phyloP scores from a whole-genome alignment of 2,797 vertebrate species.

The Pampus argenteus region DNA sequence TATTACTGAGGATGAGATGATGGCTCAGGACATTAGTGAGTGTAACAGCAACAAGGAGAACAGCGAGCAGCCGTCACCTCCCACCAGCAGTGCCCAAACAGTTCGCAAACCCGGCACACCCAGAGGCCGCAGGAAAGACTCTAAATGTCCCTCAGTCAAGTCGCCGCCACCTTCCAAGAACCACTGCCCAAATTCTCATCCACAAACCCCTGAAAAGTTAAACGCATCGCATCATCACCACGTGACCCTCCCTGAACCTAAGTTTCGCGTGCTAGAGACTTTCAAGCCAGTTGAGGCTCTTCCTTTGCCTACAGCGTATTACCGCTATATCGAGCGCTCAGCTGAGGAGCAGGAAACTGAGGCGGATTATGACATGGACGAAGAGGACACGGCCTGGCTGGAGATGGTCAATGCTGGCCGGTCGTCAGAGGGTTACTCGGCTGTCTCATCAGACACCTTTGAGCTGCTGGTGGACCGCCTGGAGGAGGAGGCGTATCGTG shows the following conservation, averaged over 20 bases:
- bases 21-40: slow-evolving; percentile 96
- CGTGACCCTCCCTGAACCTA: slow-evolving; percentile 88
- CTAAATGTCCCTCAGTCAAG: slow-evolving; percentile 85
- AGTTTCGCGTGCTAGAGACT: slow-evolving; percentile 89
- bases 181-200: slow-evolving; percentile 66
- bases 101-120: slow-evolving; percentile 85
- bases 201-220: slow-evolving; percentile 82
- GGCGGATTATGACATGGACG: slow-evolving; percentile 98
- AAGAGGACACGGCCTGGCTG: slow-evolving; percentile 95
- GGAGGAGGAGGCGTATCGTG: slow-evolving; percentile 94
- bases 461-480: slow-evolving; percentile 94
- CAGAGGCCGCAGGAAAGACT: slow-evolving; percentile 90
- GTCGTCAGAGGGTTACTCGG: slow-evolving; percentile 83
- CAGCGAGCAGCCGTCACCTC: slow-evolving; percentile 89
- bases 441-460: slow-evolving; percentile 90
- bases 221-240: slow-evolving; percentile 73
- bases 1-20: slow-evolving; percentile 96
- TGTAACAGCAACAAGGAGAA: slow-evolving; percentile 99
- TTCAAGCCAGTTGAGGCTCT: slow-evolving; percentile 81
- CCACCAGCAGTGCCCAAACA: slow-evolving; percentile 80
- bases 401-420: slow-evolving; percentile 93
- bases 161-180: slow-evolving; percentile 82
- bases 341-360: slow-evolving; percentile 90
- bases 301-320: slow-evolving; percentile 91
- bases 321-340: slow-evolving; percentile 92